phyloP scores from a whole-genome alignment of 2,888 invertebrate species.

The Cactoblastis cactorum region DNA sequence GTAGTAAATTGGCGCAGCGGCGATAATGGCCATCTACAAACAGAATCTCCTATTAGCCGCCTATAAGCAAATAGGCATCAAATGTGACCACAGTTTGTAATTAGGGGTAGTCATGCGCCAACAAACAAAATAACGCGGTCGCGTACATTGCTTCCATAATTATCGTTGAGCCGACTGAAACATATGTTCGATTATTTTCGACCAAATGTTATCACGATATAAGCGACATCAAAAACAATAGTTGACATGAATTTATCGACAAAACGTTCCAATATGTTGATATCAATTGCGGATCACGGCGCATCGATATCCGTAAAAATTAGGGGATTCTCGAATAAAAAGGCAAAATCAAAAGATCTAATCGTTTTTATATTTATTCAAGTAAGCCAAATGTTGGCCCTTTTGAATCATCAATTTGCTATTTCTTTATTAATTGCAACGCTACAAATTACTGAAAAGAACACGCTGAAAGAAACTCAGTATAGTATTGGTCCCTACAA shows the following conservation, averaged over 20 bases:
- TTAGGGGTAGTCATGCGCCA: conserved; percentile 43
- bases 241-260: conserved; percentile 23
- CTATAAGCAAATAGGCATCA: conserved; percentile 37
- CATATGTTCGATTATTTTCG: conserved; percentile 31
- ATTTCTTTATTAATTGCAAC: too few relatives aligned
- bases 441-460: too few relatives aligned
- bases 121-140: conserved; percentile 47
- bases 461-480: too few relatives aligned
- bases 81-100: conserved; percentile 44
- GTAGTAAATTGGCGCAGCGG: neutral
- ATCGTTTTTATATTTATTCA: too few relatives aligned
- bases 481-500: too few relatives aligned
- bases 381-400: too few relatives aligned
- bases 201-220: conserved; percentile 29
- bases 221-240: conserved; percentile 25
- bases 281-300: conserved; percentile 27
- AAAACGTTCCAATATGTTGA: conserved; percentile 38
- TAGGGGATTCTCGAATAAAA: conserved; percentile 34
- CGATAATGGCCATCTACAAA: conserved; percentile 15
- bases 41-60: conserved; percentile 21
- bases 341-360: too few relatives aligned
- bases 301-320: conserved; percentile 43
- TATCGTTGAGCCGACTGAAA: conserved; percentile 44
- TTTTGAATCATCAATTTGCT: too few relatives aligned
- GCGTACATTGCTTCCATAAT: conserved; percentile 51